Evolutionary conservation across 2,888 invertebrate species (phyloP), one percentile per base, ranked within the genome.

Genomic region (Drosophila formosana): DNA sequence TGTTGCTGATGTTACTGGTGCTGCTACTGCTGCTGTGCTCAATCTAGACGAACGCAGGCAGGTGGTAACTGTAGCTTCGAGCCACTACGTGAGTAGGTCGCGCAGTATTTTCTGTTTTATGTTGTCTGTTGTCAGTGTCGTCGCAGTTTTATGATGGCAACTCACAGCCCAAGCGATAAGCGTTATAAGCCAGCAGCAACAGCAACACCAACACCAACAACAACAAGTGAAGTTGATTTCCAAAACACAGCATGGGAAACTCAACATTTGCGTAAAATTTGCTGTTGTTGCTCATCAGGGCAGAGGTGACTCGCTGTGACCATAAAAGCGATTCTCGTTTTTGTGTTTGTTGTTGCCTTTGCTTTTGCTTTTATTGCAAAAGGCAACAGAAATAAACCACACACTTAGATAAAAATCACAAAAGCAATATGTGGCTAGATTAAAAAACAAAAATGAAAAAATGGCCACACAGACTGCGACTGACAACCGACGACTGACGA

Each of bases 391-490:
- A 79, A 81, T 75, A 87, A 84, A 82, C 87, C 88, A 82, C 85
- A 82, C 82, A 83, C 80, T 87, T 81, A 89, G 90, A 90, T 90
- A 88, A 89, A 90, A 89, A 90, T 90, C 90, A 90, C 88, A 86
- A 90, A 90, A 85, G 90, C 90, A 90, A 90, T 90, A 90, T 89
- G 82, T 80, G 78, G 62, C 90, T 90, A 90, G 90, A 90, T 90
- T 90, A 90, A 90, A 90, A 86, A 37, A 67, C 43, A 66, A 47
- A 55, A 13, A 45, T 18, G 9, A n/a, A 25, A 53, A 81, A 80
- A 61, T 72, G 66, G 79, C 72, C 75, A 76, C 70, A 74, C 72
- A 76, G 64, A 75, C 75, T 47, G 62, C 49, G 63, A 69, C 58
- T 57, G 66, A 61, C 39, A 28, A 53, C 41, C 34, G 34, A 57